Base-by-base conservation (phyloP, 2,113 vertebrate genomes). In the Gymnocephalus cernua region DNA sequence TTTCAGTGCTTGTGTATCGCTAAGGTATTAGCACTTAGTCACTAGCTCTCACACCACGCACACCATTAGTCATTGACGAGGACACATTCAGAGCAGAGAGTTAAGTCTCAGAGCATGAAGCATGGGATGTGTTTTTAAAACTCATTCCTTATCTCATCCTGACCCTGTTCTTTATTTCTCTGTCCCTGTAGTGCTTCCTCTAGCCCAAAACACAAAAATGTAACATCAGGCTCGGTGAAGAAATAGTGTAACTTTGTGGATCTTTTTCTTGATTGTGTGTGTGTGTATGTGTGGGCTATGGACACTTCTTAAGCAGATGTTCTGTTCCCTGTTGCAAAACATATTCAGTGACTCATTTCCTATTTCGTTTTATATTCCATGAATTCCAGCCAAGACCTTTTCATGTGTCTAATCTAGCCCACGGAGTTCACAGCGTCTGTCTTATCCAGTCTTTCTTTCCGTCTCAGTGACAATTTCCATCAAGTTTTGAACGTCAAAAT, bases 301-400 rank as follows among this genome's bases (percentile, higher is more conserved):
- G 64, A 82, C 44, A 38, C 77, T 58, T 82, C n/a, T 25, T 41
- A 25, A 83, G 58, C 87, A 92, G 91, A 91, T 89, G 91, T 85
- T 90, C 27, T 45, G 64, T 48, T 80, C 79, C 77, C 78, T 2
- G n/a, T 75, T 10, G 50, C 38, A 18, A n/a, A n/a, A n/a, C n/a
- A 86, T 71, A 77, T 79, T 85, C 79, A 71, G 81, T 89, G 86
- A 93, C 79, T 92, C 89, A 93, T 91, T 91, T 92, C 86, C 90
- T 74, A 48, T 81, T 86, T 69, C 13, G 15, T 87, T 88, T 89
- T 85, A 71, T 90, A 76, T 82, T 88, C 72, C 84, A 80, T 66
- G 82, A 84, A 86, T 84, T 87, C 73, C 53, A 71, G 83, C 92
- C 88, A 90, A 87, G 65, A 77, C 85, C 44, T 77, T 86, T 79